Base-by-base conservation (phyloP, 2,797 vertebrate genomes). In the Lindbergichthys nudifrons region DNA sequence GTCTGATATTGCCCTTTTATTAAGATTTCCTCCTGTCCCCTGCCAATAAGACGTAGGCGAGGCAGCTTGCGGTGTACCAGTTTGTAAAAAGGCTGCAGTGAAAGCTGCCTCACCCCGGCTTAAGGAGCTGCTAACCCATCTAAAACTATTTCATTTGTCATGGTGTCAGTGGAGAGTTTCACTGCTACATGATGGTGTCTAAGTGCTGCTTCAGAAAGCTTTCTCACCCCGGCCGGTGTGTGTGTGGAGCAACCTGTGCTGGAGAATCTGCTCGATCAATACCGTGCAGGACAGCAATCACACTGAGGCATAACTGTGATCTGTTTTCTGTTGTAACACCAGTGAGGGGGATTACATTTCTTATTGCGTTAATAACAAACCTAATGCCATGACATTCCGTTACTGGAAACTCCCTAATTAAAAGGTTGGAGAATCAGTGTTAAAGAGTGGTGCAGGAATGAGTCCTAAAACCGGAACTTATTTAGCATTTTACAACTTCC, bases 111-210 rank as follows among this genome's bases (percentile, higher is more conserved):
- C 58, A 43, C 53, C 57, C 64, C 5, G 3, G 73, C 52, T 80
- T 73, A 75, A 86, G 62, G 65, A 82, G 80, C 76, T 71, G 70
- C 67, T 79, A 86, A 87, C 76, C 74, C 62, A 80, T 80, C 73
- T 70, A 75, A 83, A 85, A 88, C 77, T 69, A 81, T 87, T 83
- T 83, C 43, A 77, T 82, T 83, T 82, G 80, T 84, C 82, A 79
- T 42, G 18, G 80, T 77, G 80, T 81, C 74, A 77, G 58, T 19
- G 50, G 52, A 78, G 72, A 77, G 58, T 75, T 81, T 68, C 71
- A 67, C 46, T 64, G 50, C 76, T 66, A 71, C 46, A 12, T 63
- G 62, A 69, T 52, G 64, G 51, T 73, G 65, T 77, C 57, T 42
- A 51, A 75, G 60, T 11, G 72, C 72, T 67, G 50, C 26, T 76